These are phyloP conservation scores for Leptinotarsa peninsularis DNA, from an alignment of 2,888 invertebrate species.

Conservation along the genomic window DNA sequence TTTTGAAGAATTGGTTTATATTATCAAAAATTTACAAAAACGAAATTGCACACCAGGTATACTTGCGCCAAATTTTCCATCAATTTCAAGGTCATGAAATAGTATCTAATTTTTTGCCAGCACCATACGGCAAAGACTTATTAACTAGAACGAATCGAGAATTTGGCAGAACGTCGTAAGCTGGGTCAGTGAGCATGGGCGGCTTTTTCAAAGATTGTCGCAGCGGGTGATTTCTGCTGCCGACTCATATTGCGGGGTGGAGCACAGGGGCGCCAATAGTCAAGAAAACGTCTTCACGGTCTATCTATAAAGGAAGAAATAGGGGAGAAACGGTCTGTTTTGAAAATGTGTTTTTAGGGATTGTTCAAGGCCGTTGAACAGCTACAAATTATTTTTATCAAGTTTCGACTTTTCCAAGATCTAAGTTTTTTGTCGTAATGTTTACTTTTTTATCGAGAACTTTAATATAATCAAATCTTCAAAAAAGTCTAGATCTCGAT, in stretches of 20 bases:
- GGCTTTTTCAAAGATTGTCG: slow-evolving; percentile 37
- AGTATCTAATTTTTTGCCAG: not conserved
- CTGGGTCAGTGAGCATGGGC: slow-evolving; percentile 34
- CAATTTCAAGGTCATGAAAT: not conserved
- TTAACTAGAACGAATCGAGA: slow-evolving; percentile 35
- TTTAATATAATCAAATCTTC: no score
- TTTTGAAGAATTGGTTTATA: no score
- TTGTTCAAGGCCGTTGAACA: no score
- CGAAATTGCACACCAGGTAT: not conserved
- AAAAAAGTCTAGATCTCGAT: no score
- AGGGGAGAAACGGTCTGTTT: slow-evolving; percentile 12
- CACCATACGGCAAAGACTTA: slow-evolving; percentile 24
- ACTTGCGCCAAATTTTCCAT: not conserved
- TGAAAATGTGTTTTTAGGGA: no score
- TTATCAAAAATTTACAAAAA: no score
- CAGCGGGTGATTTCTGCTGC: slow-evolving; percentile 39
- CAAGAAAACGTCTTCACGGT: slow-evolving; percentile 58
- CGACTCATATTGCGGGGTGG: slow-evolving; percentile 63
- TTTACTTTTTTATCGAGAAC: no score
- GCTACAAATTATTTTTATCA: no score
- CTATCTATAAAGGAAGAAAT: slow-evolving; percentile 51
- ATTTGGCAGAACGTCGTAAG: slow-evolving; percentile 34
- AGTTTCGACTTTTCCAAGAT: no score
- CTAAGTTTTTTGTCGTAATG: no score
- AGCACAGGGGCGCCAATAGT: slow-evolving; percentile 63